Evolutionary conservation across 2,888 invertebrate genomes (phyloP), one percentile per base, ranked within the genome.

Genomic region (Charanyca ferruginea): DNA sequence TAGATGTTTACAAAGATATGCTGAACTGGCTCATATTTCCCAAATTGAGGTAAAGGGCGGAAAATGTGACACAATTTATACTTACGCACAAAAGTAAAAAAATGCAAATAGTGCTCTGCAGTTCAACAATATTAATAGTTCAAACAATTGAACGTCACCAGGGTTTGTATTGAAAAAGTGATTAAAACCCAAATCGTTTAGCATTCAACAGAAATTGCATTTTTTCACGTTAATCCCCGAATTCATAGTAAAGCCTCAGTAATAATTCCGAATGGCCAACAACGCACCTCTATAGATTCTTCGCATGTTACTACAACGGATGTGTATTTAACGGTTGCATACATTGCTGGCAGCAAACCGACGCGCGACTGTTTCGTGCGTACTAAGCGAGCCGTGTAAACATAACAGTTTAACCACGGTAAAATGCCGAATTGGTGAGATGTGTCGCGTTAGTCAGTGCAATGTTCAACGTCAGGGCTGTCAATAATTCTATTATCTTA

Each of bases 351-450:
- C 72, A 82, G 77, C 76, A 76, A 85, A 87, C 75, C 70, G 78
- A 72, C 57, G 66, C 66, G 71, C 77, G 79, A 76, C 77, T 79
- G 79, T 83, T 83, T 83, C 82, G 81, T 80, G 70, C 73, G 80
- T 78, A 81, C 78, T 80, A 82, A 91, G 86, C 90, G 87, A 90
- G 87, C 90, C 90, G 85, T 92, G 90, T 89, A 90, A 87, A 84
- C 84, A 84, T 87, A 87, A 90, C 89, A 87, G 86, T 89, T 90
- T 86, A 87, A 83, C 83, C 75, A 75, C 77, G 71, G 80, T 83
- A 83, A 89, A 89, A 87, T 86, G 84, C 87, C 87, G 85, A 69
- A 72, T 69, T 79, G 69, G 69, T 80, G 70, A 70, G 38, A 77
- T 70, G 60, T 71, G 71, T 69, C 75, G 66, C 62, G 76, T 72